Conservation (phyloP, 2,888 invertebrate species). For the Schizaphis graminum region DNA sequence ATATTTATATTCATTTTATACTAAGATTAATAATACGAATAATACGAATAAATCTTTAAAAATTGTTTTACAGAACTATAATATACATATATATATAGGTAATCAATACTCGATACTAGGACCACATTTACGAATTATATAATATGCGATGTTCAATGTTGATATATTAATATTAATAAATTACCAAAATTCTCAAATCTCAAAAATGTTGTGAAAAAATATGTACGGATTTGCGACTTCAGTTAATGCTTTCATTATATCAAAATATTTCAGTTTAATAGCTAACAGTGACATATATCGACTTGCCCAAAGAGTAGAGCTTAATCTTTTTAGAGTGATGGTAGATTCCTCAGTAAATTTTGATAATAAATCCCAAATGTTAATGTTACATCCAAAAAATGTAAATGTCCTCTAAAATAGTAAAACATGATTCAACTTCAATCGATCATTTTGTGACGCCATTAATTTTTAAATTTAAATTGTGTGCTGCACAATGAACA, state of each 20-base stretch:
- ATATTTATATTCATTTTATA: no score
- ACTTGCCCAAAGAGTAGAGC: background rate
- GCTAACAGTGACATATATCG: background rate
- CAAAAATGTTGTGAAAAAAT: background rate
- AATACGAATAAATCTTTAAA: no score
- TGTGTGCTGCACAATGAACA: background rate
- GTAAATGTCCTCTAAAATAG: background rate
- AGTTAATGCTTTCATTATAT: background rate
- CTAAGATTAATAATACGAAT: no score
- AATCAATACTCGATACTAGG: background rate
- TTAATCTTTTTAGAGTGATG: background rate
- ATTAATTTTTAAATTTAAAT: background rate
- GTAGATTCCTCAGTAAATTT: background rate
- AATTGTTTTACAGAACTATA: no score
- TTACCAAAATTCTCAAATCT: background rate
- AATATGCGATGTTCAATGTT: background rate
- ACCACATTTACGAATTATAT: background rate
- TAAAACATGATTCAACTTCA: background rate
- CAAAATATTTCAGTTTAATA: background rate
- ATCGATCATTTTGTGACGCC: background rate
- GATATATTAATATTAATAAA: background rate
- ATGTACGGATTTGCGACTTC: background rate
- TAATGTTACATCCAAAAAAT: conserved; percentile 13
- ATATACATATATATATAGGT: no score
- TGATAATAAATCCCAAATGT: background rate